Evolutionary conservation across 1,140 invertebrate species (phyloP).

Genomic region (Drosophila neocordata): DNA sequence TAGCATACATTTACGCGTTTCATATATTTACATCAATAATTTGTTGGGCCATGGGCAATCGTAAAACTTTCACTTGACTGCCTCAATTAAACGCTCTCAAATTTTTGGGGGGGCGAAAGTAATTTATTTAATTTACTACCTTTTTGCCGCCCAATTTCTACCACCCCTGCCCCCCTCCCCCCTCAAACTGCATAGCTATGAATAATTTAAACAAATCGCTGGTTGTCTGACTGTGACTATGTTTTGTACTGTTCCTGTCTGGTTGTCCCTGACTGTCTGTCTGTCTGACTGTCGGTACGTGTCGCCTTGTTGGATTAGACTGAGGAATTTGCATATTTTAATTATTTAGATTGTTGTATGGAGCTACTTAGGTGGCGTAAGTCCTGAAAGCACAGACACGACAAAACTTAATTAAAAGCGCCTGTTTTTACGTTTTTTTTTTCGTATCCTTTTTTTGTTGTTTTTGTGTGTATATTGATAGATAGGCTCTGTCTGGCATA

Average conservation of each 20-base stretch:
- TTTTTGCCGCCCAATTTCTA: slow-evolving; percentile 6
- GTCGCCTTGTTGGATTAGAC: slow-evolving; percentile 72
- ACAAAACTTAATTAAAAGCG: slow-evolving; percentile 71
- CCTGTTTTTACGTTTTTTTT: slow-evolving; percentile 37
- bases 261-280: slow-evolving; percentile 11
- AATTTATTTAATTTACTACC: slow-evolving; percentile 76
- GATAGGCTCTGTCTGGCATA: slow-evolving; percentile 19
- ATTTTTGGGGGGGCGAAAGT: slow-evolving; percentile 28
- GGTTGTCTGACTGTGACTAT: slow-evolving; percentile 41
- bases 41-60: neutral
- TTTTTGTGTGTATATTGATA: slow-evolving; percentile 8
- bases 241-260: slow-evolving; percentile 1
- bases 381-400: slow-evolving; percentile 38
- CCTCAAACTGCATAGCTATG: slow-evolving; percentile 59
- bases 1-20: slow-evolving; percentile 45
- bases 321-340: slow-evolving; percentile 77
- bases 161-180: neutral
- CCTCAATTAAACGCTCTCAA: slow-evolving; percentile 17
- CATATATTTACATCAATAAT: slow-evolving; percentile 19
- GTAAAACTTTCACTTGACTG: slow-evolving; percentile 53
- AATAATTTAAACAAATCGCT: slow-evolving; percentile 81
- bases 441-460: neutral
- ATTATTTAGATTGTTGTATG: slow-evolving; percentile 78
- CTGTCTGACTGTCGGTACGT: slow-evolving; percentile 57
- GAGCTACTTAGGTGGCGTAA: slow-evolving; percentile 70